Conservation (phyloP, 2,888 invertebrate genomes). For the Spisula solida region DNA sequence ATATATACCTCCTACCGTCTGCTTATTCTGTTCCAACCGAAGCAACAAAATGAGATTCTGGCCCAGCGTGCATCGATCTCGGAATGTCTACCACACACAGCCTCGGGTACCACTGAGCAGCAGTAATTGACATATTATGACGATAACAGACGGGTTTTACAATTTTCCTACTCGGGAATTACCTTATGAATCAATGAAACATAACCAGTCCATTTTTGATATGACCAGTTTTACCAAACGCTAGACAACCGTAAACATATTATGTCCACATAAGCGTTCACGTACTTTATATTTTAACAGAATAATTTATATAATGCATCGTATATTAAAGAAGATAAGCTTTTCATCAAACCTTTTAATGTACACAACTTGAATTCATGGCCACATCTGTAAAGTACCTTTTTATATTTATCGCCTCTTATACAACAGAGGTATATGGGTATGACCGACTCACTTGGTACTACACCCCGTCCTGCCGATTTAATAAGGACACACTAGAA, state of each 20-base stretch:
- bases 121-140: conserved; percentile 19
- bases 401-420: too few species aligned
- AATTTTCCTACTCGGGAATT: background rate
- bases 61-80: conserved; percentile 11
- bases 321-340: too few species aligned
- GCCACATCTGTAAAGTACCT: too few species aligned
- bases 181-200: conserved; percentile 4
- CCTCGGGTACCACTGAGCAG: background rate
- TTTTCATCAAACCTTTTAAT: too few species aligned
- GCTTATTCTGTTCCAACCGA: background rate
- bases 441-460: too few species aligned
- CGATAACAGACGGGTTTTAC: conserved; percentile 16
- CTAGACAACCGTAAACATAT: background rate
- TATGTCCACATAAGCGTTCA: background rate
- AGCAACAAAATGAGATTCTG: background rate
- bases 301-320: too few species aligned
- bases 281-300: too few species aligned
- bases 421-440: too few species aligned
- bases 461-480: too few species aligned
- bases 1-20: background rate
- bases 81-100: conserved; percentile 18
- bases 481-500: too few species aligned
- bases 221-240: background rate
- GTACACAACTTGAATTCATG: too few species aligned
- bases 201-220: background rate